Evolutionary conservation across 1,140 invertebrate genomes (phyloP).

Genomic region (Drosophila albomicans): DNA sequence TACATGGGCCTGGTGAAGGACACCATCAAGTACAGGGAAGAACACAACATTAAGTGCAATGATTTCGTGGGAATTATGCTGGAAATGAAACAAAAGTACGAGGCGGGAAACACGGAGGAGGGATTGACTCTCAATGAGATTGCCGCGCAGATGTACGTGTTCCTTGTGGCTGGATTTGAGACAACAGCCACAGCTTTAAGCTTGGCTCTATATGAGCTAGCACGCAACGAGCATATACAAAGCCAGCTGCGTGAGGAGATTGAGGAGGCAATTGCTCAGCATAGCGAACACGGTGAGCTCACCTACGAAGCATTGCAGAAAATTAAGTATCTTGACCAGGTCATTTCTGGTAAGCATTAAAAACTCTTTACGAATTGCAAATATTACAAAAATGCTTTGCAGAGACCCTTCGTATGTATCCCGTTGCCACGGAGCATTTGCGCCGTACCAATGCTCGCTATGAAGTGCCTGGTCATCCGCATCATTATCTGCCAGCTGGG

Average conservation of each 20-base stretch:
- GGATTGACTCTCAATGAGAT: conserved; percentile 59
- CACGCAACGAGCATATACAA: conserved; percentile 87
- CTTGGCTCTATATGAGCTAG: conserved; percentile 87
- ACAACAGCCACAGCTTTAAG: conserved; percentile 86
- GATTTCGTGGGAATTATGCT: conserved; percentile 84
- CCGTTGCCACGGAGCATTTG: conserved; percentile 87
- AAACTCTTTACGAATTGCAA: no score
- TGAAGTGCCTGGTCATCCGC: conserved; percentile 85
- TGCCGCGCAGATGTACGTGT: conserved; percentile 64
- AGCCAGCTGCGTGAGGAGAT: conserved; percentile 87
- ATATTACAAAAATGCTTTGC: background rate
- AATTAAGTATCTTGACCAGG: conserved; percentile 88
- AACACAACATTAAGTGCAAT: conserved; percentile 75
- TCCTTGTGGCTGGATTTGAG: conserved; percentile 86
- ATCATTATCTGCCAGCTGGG: conserved; percentile 78
- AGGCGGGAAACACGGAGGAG: conserved; percentile 41
- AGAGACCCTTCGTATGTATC: conserved; percentile 89
- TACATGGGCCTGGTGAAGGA: conserved; percentile 75
- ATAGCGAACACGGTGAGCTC: conserved; percentile 69
- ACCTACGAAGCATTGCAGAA: conserved; percentile 85
- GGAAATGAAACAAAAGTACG: conserved; percentile 74
- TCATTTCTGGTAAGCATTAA: conserved; percentile 65
- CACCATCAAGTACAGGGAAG: conserved; percentile 77
- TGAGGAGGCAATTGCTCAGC: conserved; percentile 75
- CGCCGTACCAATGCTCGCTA: conserved; percentile 87